Evolutionary conservation across 1,140 invertebrate genomes (phyloP).

Genomic region (Diplogasteroides magnus): DNA sequence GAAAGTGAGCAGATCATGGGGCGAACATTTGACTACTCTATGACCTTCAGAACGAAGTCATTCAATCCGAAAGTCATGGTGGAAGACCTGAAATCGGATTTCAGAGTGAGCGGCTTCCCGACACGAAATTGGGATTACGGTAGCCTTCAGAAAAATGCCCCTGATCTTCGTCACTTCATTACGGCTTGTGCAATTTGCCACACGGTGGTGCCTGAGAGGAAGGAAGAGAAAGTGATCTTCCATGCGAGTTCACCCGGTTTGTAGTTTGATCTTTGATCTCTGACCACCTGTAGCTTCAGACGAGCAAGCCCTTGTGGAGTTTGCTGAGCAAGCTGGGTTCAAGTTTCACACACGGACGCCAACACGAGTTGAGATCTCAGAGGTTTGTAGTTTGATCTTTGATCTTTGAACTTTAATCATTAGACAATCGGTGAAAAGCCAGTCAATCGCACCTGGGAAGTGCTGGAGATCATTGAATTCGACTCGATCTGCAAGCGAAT

Average conservation of each 20-base stretch:
- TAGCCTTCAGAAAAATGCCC: conserved; percentile 12
- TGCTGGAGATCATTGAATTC: conserved; percentile 92
- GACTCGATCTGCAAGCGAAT: conserved; percentile 83
- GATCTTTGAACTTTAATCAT: background rate
- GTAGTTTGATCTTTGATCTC: background rate
- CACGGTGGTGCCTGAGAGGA: conserved; percentile 83
- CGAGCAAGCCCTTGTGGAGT: conserved; percentile 87
- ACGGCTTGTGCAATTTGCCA: conserved; percentile 86
- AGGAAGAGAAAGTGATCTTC: conserved; percentile 66
- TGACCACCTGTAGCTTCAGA: conserved; percentile 56
- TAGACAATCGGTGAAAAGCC: conserved; percentile 57
- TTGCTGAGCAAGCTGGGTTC: conserved; percentile 78
- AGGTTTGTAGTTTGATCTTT: conserved; percentile 61
- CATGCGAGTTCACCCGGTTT: conserved; percentile 86
- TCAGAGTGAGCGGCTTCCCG: background rate
- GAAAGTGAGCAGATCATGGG: conserved; percentile 1
- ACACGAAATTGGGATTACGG: background rate
- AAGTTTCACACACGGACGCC: conserved; percentile 81
- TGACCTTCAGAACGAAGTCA: background rate
- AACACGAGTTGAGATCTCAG: conserved; percentile 69
- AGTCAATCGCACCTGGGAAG: conserved; percentile 69
- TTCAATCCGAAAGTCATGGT: conserved; percentile 10
- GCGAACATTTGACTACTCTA: background rate
- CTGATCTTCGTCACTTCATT: conserved; percentile 71
- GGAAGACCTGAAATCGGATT: background rate